Conservation (phyloP, 2,797 vertebrate species). For the Halcyon chelicuti region DNA sequence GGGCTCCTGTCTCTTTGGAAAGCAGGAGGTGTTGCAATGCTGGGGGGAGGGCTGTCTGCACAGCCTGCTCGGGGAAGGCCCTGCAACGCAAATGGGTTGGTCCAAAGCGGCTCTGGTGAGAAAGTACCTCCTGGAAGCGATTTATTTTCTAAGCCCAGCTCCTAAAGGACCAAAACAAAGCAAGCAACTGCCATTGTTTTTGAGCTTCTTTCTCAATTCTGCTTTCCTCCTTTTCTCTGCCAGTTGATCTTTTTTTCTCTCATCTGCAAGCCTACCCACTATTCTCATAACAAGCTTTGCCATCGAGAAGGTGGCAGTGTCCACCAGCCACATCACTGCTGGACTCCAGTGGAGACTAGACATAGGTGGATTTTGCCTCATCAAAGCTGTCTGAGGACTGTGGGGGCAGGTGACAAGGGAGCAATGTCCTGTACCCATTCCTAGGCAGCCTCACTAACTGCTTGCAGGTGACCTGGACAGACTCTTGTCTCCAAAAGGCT, state of each 20-base stretch:
- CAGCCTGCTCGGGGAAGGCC: background rate
- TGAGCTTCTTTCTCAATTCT: background rate
- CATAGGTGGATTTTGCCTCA: background rate
- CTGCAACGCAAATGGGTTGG: background rate
- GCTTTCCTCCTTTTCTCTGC: background rate
- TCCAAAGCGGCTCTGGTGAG: background rate
- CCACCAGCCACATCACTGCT: background rate
- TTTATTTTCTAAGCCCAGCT: background rate
- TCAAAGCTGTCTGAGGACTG: background rate
- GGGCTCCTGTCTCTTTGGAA: constrained; percentile 25
- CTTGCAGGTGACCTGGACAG: constrained; percentile 17
- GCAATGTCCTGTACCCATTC: background rate
- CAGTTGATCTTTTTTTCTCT: background rate
- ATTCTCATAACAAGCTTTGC: background rate
- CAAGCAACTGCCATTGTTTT: background rate
- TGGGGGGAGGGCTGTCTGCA: background rate
- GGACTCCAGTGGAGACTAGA: background rate
- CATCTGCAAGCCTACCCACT: background rate
- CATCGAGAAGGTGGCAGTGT: background rate
- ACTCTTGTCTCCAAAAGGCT: background rate
- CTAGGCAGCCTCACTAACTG: background rate
- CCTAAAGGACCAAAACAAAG: background rate
- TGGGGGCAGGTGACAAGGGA: background rate
- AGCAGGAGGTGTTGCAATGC: constrained; percentile 44
- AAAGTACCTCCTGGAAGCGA: background rate